Conservation (phyloP, 1,140 invertebrate genomes). For the Cryptotermes secundus region DNA sequence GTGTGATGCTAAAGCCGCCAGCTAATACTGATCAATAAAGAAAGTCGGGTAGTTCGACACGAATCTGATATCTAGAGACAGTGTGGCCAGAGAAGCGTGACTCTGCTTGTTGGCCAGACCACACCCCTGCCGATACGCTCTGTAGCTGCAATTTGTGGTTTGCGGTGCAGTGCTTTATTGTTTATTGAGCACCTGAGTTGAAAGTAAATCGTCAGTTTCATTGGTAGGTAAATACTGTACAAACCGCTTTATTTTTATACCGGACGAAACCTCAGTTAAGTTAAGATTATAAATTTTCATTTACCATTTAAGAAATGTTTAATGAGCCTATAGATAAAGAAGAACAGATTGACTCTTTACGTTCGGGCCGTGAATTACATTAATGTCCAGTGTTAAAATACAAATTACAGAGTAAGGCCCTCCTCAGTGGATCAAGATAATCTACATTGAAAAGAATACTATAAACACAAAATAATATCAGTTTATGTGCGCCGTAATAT, state of each 20-base stretch:
- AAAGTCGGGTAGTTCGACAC: background rate
- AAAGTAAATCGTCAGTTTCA: background rate
- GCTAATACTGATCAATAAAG: background rate
- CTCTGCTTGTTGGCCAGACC: background rate
- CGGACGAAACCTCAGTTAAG: background rate
- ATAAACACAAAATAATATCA: no score
- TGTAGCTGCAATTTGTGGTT: background rate
- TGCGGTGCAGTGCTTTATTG: background rate
- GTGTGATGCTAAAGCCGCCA: background rate
- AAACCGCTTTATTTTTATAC: background rate
- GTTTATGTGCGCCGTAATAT: no score
- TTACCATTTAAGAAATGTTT: no score
- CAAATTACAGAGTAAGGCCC: no score
- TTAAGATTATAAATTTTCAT: no score
- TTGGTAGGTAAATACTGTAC: background rate
- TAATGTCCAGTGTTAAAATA: no score
- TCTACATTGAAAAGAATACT: no score
- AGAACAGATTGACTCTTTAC: no score
- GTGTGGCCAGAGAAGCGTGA: background rate
- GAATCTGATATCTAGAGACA: background rate
- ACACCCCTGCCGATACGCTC: background rate
- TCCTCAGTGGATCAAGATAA: no score
- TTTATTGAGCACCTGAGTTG: background rate
- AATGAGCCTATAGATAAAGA: no score
- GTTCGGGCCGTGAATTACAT: no score